A percentile compares a stretch with the other conserved stretches of the same genome.
These are phyloP conservation scores for Rattus rattus DNA, from an alignment of 2,113 vertebrate genomes.

Conservation along the genomic window DNA sequence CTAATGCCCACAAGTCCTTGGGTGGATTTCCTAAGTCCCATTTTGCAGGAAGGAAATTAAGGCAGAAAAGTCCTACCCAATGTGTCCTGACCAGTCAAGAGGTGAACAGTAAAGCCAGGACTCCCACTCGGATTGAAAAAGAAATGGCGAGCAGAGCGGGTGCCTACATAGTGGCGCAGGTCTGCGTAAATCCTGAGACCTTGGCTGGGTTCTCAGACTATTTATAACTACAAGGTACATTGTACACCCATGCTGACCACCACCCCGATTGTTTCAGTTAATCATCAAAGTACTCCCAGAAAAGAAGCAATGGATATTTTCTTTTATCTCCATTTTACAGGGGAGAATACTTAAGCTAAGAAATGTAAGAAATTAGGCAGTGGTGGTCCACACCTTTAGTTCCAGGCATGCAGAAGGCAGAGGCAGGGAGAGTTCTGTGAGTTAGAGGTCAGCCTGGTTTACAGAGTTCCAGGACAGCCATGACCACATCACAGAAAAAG, in stretches of 20 bases:
- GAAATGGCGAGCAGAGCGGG: not conserved
- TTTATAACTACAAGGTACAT: not conserved
- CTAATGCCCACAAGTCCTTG: not conserved
- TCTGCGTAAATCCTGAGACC: not conserved
- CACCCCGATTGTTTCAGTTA: not conserved
- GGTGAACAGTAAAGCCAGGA: not conserved
- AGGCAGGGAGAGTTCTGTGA: not conserved
- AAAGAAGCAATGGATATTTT: not conserved
- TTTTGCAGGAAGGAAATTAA: conserved; percentile 37
- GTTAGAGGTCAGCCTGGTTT: not conserved
- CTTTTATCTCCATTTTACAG: not conserved
- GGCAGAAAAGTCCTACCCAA: not conserved
- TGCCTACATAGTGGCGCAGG: too few species aligned
- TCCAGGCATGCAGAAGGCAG: not conserved
- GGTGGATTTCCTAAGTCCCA: not conserved
- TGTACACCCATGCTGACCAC: not conserved
- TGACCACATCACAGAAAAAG: not conserved
- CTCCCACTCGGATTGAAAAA: not conserved
- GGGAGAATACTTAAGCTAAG: not conserved
- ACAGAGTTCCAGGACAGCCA: not conserved
- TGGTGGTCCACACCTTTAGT: not conserved
- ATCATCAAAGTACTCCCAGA: not conserved
- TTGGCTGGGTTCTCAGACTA: not conserved
- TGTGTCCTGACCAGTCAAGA: not conserved
- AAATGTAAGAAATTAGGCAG: not conserved